Conservation (phyloP, 2,888 invertebrate species). For the Epinotia brunnichana region DNA sequence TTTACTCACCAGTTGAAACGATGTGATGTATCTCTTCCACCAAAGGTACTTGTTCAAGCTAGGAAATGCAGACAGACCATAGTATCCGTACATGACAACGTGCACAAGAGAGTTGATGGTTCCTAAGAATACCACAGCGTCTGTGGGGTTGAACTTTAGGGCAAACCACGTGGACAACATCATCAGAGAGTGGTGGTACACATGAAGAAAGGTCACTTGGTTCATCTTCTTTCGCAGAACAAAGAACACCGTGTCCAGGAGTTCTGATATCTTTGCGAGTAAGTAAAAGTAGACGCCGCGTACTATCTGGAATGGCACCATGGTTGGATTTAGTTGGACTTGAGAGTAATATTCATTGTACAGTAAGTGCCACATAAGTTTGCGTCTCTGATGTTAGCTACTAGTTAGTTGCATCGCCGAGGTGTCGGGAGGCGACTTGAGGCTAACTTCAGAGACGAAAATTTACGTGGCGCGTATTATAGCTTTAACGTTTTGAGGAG, state of each 20-base stretch:
- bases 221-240: conserved; percentile 88
- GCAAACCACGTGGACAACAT: conserved; percentile 87
- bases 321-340: not conserved
- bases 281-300: conserved; percentile 72
- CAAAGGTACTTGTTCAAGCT: conserved; percentile 86
- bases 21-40: conserved; percentile 90
- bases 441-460: too few relatives aligned
- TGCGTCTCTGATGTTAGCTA: too few relatives aligned
- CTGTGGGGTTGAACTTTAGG: conserved; percentile 86
- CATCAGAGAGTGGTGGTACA: conserved; percentile 90
- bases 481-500: too few relatives aligned
- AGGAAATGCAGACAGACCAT: conserved; percentile 86
- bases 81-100: conserved; percentile 89
- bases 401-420: too few relatives aligned
- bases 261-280: conserved; percentile 87
- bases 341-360: not conserved
- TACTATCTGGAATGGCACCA: conserved; percentile 12
- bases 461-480: too few relatives aligned
- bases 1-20: conserved; percentile 85
- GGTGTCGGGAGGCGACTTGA: too few relatives aligned
- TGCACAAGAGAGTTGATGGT: conserved; percentile 87
- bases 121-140: conserved; percentile 86
- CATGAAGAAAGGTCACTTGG: conserved; percentile 91
- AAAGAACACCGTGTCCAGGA: conserved; percentile 90
- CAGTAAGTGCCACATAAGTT: too few relatives aligned